Percentiles rank a stretch among this genome's conserved stretches.
Conservation (phyloP, 2,113 vertebrate genomes). For the Anser brachyrhynchus region DNA sequence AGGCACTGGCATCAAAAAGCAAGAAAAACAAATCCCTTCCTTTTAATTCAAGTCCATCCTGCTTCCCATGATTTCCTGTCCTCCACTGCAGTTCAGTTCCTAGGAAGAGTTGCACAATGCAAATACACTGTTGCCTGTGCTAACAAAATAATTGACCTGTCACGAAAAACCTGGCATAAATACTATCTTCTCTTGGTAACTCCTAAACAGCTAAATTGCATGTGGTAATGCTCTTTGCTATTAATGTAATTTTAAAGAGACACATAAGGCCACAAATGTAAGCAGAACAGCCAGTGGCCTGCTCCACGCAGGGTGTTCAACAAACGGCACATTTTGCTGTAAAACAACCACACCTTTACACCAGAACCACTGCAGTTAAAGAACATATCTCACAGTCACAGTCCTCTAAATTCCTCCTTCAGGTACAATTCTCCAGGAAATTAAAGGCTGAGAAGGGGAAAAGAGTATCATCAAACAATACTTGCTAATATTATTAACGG, state of each 20-base stretch:
- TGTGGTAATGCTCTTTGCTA: not conserved
- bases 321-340: not conserved
- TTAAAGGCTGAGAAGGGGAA: not conserved
- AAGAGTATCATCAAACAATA: not conserved
- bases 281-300: not conserved
- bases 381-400: not conserved
- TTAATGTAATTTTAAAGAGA: slow-evolving; percentile 10
- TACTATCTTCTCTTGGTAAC: slow-evolving; percentile 19
- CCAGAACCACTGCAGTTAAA: not conserved
- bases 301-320: not conserved
- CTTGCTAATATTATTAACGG: not conserved
- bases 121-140: slow-evolving; percentile 28
- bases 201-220: not conserved
- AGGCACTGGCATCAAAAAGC: not conserved
- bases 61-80: slow-evolving; percentile 56
- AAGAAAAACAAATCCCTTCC: slow-evolving; percentile 38
- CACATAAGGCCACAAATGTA: not conserved
- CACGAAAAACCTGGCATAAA: slow-evolving; percentile 16
- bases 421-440: not conserved
- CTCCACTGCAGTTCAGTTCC: slow-evolving; percentile 38
- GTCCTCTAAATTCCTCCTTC: not conserved
- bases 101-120: slow-evolving; percentile 59
- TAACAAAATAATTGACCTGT: slow-evolving; percentile 52
- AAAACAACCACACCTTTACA: not conserved
- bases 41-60: slow-evolving; percentile 41